Evolutionary conservation across 2,797 vertebrate genomes (phyloP), one percentile per base, ranked within the genome.

Genomic region (Anas georgica): DNA sequence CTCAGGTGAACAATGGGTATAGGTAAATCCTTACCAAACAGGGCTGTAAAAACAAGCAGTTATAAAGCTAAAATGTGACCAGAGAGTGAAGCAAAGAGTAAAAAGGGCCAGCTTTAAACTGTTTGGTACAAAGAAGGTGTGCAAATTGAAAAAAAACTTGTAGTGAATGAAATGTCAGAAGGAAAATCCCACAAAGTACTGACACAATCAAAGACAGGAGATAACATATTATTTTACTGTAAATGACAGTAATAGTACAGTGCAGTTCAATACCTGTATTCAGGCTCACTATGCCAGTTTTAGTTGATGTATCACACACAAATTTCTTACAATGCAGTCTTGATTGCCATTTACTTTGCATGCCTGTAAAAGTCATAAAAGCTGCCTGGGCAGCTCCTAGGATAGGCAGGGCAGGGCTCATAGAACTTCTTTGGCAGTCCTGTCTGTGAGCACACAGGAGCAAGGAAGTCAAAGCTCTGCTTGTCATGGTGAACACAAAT

Each of bases 1-100:
- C 58, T 74, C 28, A 83, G 59, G 81, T 81, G 78, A 55, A 37
- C 60, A 90, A 50, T 79, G 3, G 26, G 48, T 37, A 79, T 66
- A 94, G 76, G n/a, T 74, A 84, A 94, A 85, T 86, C 21, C 43
- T 88, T 62, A 52, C 33, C 60, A 80, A 95, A 93, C 63, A 77
- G 35, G 7, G 39, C 84, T 84, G 81, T 79, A 88, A 93, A 96
- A 91, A 35, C 16, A 63, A 76, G 73, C 15, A 64, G 86, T n/a
- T 87, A 83, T 41, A 82, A 87, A 29, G 87, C 68, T 75, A 70
- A 59, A 43, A 86, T 48, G 21, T 46, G 31, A n/a, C 21, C 21
- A 55, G n/a, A 74, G 52, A 75, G 16, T 37, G 29, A 89, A 68
- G 5, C 2, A 1, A 86, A 25, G 39, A 84, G 26, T 73, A 74